Percentiles rank a stretch among this genome's conserved stretches.
Evolutionary conservation across 2,797 vertebrate genomes (phyloP).

Genomic region (Botia kubotai): DNA sequence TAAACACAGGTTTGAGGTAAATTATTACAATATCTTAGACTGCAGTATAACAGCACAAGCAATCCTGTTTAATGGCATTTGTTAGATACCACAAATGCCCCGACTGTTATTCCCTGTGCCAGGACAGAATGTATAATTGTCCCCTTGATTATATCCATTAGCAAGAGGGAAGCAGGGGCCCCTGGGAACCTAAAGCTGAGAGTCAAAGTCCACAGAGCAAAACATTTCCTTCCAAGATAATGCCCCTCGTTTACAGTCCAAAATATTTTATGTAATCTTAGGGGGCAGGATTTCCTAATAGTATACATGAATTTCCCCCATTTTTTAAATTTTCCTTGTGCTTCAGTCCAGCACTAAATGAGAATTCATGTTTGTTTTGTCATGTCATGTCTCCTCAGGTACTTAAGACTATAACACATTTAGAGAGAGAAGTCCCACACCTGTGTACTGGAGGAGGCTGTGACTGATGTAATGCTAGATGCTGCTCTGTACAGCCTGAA

Average conservation of each 20-base stretch:
- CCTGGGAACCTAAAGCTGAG: slow-evolving; percentile 52
- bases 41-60: slow-evolving; percentile 7
- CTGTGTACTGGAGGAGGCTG: slow-evolving; percentile 6
- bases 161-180: slow-evolving; percentile 55
- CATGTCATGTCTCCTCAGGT: slow-evolving; percentile 22
- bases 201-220: slow-evolving; percentile 34
- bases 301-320: not conserved
- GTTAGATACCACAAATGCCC: slow-evolving; percentile 58
- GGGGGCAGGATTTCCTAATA: not conserved
- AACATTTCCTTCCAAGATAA: slow-evolving; percentile 58
- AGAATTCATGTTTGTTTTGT: slow-evolving; percentile 40
- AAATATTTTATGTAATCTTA: slow-evolving; percentile 24
- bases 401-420: slow-evolving; percentile 21
- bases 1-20: slow-evolving; percentile 20
- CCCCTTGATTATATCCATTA: slow-evolving; percentile 67
- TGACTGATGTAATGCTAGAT: slow-evolving; percentile 31
- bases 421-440: slow-evolving; percentile 29
- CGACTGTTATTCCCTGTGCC: slow-evolving; percentile 50
- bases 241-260: slow-evolving; percentile 49
- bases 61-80: slow-evolving; percentile 46
- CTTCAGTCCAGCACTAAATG: not conserved
- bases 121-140: slow-evolving; percentile 66
- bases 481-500: slow-evolving; percentile 15
- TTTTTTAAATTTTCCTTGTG: slow-evolving; percentile 20
- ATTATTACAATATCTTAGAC: slow-evolving; percentile 11